Evolutionary conservation across 2,113 vertebrate species (phyloP), one percentile per base, ranked within the genome.

Genomic region (Anhinga anhinga): DNA sequence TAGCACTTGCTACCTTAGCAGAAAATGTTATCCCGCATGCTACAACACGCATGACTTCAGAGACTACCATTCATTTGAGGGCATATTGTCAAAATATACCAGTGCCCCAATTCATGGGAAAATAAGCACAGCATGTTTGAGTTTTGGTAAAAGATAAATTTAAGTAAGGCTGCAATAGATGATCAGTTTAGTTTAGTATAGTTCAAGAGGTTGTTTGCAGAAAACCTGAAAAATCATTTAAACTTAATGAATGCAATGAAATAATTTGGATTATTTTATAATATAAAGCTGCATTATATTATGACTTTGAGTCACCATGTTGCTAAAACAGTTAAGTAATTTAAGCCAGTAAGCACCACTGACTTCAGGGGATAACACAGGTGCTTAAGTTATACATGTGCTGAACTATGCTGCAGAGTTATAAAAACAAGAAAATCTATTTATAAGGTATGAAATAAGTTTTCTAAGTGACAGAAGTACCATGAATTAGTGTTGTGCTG

Each of bases 1-100:
- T 67, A 86, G 63, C 90, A 78, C 44, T 95, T 93, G 88, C 92
- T 88, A 88, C 94, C 88, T 96, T 88, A 86, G 91, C 92, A 95
- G 88, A 92, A 95, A 95, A 95, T 50, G 73, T 84, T 93, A 86
- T 63, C 80, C 86, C 5, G 3, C 86, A 44, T 56, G 96, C 90
- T 95, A 59, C 86, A 88, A 96, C 93, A 91, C 0, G 25, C 61
- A 36, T 34, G 56, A 58, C 65, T 95, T 84, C 52, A 92, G 88
- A 92, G 59, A 26, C 52, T 3, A 15, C 77, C 55, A 69, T 82
- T 83, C 88, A 74, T 32, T 32, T n/a, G 83, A 40, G 56, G 80
- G 56, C 18, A 52, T 5, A 86, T 47, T 84, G 90, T 71, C 69
- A 58, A 89, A 61, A 84, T 56, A 67, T 3, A 72, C 7, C 87